phyloP scores from a whole-genome alignment of 2,888 invertebrate genomes.

The Euphydryas editha region DNA sequence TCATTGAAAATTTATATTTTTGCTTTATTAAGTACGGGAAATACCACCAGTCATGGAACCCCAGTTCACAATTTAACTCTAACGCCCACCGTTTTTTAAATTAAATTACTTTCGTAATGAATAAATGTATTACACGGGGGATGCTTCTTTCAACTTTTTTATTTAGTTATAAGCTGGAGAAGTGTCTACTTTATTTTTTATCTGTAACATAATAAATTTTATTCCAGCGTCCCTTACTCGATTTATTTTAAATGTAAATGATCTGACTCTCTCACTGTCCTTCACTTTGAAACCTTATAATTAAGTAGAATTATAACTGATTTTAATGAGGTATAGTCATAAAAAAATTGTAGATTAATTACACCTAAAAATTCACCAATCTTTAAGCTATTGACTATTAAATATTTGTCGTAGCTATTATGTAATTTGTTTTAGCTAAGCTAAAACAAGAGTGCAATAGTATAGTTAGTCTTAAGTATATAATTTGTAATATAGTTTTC shows the following conservation, averaged over 20 bases:
- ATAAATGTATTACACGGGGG: constrained; percentile 75
- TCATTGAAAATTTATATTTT: neutral
- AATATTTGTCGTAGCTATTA: too few species aligned
- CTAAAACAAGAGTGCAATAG: too few species aligned
- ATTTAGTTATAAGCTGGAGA: constrained; percentile 69
- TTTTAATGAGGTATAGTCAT: neutral
- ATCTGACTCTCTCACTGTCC: constrained; percentile 46
- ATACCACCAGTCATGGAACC: neutral
- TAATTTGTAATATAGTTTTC: too few species aligned
- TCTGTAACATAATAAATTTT: constrained; percentile 68
- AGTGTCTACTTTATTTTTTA: constrained; percentile 67
- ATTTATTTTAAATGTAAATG: constrained; percentile 70
- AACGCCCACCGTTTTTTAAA: constrained; percentile 51
- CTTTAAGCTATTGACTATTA: too few species aligned
- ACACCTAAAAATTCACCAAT: too few species aligned
- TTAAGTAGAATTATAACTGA: constrained; percentile 20
- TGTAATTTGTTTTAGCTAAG: too few species aligned
- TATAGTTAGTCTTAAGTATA: too few species aligned
- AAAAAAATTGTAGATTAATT: too few species aligned
- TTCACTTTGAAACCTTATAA: constrained; percentile 9
- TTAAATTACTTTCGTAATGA: constrained; percentile 75
- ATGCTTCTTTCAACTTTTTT: constrained; percentile 64
- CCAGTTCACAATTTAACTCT: constrained; percentile 19
- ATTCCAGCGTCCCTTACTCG: constrained; percentile 62
- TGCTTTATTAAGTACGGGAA: neutral